Percentiles rank a stretch among this genome's conserved stretches.
phyloP scores from a whole-genome alignment of 2,797 vertebrate species.

The Melanotaenia pygmaea region DNA sequence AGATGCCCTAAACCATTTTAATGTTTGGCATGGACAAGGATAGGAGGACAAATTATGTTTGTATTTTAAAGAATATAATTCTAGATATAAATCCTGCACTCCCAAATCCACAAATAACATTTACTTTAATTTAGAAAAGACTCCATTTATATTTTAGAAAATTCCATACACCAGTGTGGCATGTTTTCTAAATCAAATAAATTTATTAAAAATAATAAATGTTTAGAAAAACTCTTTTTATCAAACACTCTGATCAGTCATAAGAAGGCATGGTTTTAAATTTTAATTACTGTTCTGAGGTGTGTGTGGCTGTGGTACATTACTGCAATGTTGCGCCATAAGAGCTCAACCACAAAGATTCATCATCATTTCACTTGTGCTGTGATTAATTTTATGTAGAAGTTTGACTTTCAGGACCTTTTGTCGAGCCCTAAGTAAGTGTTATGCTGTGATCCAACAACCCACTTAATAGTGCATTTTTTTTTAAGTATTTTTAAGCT shows the following conservation, averaged over 20 bases:
- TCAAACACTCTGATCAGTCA: background rate
- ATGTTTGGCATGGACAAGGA: background rate
- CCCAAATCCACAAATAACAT: too few relatives aligned
- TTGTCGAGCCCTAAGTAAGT: background rate
- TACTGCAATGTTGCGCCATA: background rate
- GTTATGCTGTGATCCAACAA: background rate
- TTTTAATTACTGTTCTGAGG: background rate
- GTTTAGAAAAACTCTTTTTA: background rate
- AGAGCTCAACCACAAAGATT: background rate
- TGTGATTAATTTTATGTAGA: background rate
- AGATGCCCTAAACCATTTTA: too few relatives aligned
- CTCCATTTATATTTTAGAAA: background rate
- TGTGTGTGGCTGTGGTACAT: background rate
- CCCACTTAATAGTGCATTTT: constrained; percentile 49
- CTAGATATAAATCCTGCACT: background rate
- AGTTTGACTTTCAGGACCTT: background rate
- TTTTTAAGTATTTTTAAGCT: constrained; percentile 47
- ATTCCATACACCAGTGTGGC: background rate
- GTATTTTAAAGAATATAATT: background rate
- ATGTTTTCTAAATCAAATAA: background rate
- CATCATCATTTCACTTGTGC: background rate
- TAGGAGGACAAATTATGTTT: background rate
- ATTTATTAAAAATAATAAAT: background rate
- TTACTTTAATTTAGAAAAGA: background rate
- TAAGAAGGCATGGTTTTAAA: background rate